Conservation (phyloP, 2,797 vertebrate species). For the Bradypodion pumilum region DNA sequence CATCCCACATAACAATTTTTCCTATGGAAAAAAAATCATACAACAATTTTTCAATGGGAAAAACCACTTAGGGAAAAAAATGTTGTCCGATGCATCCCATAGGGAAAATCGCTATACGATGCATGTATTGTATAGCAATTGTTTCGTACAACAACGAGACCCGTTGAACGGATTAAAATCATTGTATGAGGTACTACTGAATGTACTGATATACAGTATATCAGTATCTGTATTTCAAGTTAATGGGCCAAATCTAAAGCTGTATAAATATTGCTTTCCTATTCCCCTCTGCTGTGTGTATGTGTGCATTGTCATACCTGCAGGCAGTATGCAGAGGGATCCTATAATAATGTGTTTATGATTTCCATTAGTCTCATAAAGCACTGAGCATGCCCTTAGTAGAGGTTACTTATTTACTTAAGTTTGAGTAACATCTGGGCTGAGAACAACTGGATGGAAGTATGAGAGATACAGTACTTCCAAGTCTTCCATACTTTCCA, state of each 20-base stretch:
- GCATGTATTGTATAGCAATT: too few species aligned
- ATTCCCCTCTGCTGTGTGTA: not conserved
- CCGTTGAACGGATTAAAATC: too few species aligned
- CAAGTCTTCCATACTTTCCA: not conserved
- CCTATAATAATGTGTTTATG: not conserved
- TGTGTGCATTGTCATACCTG: not conserved
- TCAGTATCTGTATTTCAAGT: not conserved
- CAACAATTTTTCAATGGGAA: too few species aligned
- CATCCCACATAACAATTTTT: too few species aligned
- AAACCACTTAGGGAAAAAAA: too few species aligned
- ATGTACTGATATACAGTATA: not conserved
- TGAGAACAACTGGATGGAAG: not conserved
- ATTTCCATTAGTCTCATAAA: not conserved
- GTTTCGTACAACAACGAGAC: too few species aligned
- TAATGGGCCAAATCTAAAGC: not conserved
- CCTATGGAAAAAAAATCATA: too few species aligned
- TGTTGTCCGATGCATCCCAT: too few species aligned
- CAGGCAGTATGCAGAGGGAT: fast-evolving
- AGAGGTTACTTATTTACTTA: not conserved
- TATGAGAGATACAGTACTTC: too few species aligned
- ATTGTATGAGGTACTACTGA: too few species aligned
- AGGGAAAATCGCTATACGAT: too few species aligned
- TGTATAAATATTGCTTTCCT: too few species aligned
- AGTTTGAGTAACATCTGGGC: not conserved
- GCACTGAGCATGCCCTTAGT: not conserved